Conservation (phyloP, 2,113 vertebrate genomes). For the Cephalopterus ornatus region DNA sequence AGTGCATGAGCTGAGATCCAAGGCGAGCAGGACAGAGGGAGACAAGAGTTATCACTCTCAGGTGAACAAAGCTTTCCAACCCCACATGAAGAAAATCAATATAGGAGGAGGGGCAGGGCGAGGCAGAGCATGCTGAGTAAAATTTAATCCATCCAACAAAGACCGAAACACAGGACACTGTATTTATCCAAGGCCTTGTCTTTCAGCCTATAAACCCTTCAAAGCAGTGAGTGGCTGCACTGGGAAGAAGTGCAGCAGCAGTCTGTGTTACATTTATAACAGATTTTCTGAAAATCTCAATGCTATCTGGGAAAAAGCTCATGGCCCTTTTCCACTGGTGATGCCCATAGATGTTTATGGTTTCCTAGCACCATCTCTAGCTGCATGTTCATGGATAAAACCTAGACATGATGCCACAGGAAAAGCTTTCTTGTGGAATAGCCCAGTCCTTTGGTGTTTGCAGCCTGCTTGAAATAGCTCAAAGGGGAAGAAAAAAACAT, state of each 20-base stretch:
- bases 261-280: fast-evolving
- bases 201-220: neutral
- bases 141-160: neutral
- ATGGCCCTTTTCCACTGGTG: neutral
- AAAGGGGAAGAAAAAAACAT: neutral
- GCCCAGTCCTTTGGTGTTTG: neutral
- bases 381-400: neutral
- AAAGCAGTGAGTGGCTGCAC: neutral
- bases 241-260: neutral
- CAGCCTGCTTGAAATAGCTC: neutral
- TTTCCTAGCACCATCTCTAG: neutral
- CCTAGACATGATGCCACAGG: fast-evolving
- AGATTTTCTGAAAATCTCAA: neutral
- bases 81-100: neutral
- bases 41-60: neutral
- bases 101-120: neutral
- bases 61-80: neutral
- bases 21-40: neutral
- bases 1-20: neutral
- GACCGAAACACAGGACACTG: neutral
- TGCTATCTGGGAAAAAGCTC: neutral
- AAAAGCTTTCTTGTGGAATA: neutral
- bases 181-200: neutral
- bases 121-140: neutral
- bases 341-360: neutral